Conservation (phyloP, 2,888 invertebrate species). For the Pasiphila rectangulata region DNA sequence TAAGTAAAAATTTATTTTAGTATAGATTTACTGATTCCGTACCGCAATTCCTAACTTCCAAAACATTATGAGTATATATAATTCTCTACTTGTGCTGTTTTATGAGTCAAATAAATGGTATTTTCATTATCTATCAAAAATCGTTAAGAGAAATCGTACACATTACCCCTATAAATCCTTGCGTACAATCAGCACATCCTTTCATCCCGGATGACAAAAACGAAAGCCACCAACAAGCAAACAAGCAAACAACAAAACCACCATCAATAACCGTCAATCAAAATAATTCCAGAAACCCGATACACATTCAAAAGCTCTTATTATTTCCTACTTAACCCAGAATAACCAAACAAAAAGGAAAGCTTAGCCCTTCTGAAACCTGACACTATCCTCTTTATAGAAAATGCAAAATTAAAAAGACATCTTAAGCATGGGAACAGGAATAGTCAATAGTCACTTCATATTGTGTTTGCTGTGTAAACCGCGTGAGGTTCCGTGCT, state of each 20-base stretch:
- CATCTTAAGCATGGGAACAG: slow-evolving; percentile 63
- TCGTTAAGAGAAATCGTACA: neutral
- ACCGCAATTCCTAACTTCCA: too few species aligned
- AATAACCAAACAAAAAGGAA: slow-evolving; percentile 47
- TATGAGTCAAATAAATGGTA: too few species aligned
- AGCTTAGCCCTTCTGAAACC: slow-evolving; percentile 60
- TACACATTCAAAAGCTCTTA: slow-evolving; percentile 45
- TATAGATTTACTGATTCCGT: too few species aligned
- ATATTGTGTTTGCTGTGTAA: slow-evolving; percentile 76
- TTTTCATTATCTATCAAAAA: too few species aligned
- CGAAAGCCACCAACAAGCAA: too few species aligned
- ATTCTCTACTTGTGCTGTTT: too few species aligned
- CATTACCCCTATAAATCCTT: slow-evolving; percentile 2
- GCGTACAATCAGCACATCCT: slow-evolving; percentile 2
- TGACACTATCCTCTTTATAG: slow-evolving; percentile 65
- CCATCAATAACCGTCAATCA: slow-evolving; percentile 58
- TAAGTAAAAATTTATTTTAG: too few species aligned
- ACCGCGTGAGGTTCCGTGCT: slow-evolving; percentile 71
- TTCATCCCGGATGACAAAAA: slow-evolving; percentile 27
- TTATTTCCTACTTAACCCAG: slow-evolving; percentile 64
- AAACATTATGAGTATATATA: too few species aligned
- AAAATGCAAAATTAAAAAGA: slow-evolving; percentile 73
- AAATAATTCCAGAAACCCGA: slow-evolving; percentile 57
- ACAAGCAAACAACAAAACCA: slow-evolving; percentile 39
- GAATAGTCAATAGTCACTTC: slow-evolving; percentile 80